Evolutionary conservation across 2,797 vertebrate genomes (phyloP).

Genomic region (Craterocephalus amniculus): DNA sequence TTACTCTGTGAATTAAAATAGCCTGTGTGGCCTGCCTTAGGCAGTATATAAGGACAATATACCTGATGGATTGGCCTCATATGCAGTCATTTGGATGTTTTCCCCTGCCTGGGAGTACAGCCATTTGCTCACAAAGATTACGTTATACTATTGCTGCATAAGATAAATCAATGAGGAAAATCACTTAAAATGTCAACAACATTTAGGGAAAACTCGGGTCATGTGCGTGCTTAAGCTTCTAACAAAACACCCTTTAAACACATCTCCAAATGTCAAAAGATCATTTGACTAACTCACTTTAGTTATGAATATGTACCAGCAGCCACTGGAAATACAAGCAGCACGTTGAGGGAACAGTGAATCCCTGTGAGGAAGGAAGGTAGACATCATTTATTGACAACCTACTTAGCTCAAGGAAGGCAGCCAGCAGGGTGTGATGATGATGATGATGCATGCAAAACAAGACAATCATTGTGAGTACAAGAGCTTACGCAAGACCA

Average conservation of each 20-base stretch:
- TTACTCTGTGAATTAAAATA: conserved; percentile 71
- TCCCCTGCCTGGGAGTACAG: conserved; percentile 25
- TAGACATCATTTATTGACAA: conserved; percentile 51
- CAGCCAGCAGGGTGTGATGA: conserved; percentile 50
- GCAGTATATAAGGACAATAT: conserved; percentile 60
- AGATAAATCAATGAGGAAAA: conserved; percentile 22
- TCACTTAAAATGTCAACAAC: conserved; percentile 23
- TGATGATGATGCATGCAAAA: conserved; percentile 45
- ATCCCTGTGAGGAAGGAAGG: conserved; percentile 17
- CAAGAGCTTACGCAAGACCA: conserved; percentile 55
- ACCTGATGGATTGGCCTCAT: conserved; percentile 66
- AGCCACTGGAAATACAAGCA: conserved; percentile 6
- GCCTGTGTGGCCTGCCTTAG: conserved; percentile 51
- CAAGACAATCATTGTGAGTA: conserved; percentile 43
- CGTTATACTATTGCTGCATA: conserved; percentile 13
- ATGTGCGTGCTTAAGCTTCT: neutral
- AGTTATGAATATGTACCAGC: conserved; percentile 4
- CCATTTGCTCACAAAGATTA: conserved; percentile 29
- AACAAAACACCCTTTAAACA: conserved; percentile 10
- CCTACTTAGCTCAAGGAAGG: conserved; percentile 31
- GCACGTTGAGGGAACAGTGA: conserved; percentile 7
- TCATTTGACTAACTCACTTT: neutral
- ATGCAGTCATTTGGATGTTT: conserved; percentile 27
- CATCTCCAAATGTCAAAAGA: neutral
- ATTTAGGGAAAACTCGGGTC: conserved; percentile 8